Percentiles rank a stretch among this genome's conserved stretches.
These are phyloP conservation scores for Uloborus plumipes DNA, from an alignment of 2,888 invertebrate species.

Conservation along the genomic window DNA sequence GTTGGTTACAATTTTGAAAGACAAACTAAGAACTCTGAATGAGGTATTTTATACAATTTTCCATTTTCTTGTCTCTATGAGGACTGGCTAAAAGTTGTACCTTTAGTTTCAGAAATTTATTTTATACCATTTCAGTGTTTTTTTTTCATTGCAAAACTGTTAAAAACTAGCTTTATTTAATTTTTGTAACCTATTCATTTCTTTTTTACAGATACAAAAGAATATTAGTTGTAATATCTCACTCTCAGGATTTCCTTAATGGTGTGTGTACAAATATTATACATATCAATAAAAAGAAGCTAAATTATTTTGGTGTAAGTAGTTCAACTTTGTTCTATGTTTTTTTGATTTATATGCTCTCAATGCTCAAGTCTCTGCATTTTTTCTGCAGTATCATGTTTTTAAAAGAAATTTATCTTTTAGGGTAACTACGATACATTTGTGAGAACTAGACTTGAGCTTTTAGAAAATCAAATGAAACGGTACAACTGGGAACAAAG, in stretches of 20 bases:
- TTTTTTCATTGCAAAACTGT: not conserved
- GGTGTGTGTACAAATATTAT: conserved; percentile 93
- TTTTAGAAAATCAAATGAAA: conserved; percentile 98
- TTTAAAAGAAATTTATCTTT: conserved; percentile 59
- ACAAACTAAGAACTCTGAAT: too few species aligned
- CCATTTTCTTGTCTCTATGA: too few species aligned
- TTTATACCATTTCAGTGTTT: too few species aligned
- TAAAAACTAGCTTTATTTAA: not conserved
- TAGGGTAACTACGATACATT: conserved; percentile 96
- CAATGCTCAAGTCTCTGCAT: not conserved
- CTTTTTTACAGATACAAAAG: conserved; percentile 83
- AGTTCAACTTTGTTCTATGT: not conserved
- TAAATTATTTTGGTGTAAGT: conserved; percentile 91
- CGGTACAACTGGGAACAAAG: conserved; percentile 99
- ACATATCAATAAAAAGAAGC: conserved; percentile 91
- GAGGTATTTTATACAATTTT: too few species aligned
- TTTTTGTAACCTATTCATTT: not conserved
- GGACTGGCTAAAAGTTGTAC: too few species aligned
- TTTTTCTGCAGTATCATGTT: too few species aligned
- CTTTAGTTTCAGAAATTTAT: too few species aligned
- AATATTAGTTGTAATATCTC: conserved; percentile 96
- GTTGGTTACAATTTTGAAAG: too few species aligned
- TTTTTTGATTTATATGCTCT: not conserved
- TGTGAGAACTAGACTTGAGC: conserved; percentile 90
- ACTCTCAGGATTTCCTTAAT: conserved; percentile 98